Evolutionary conservation across 2,113 vertebrate species (phyloP), one percentile per base, ranked within the genome.

Genomic region (Loxodonta africana): DNA sequence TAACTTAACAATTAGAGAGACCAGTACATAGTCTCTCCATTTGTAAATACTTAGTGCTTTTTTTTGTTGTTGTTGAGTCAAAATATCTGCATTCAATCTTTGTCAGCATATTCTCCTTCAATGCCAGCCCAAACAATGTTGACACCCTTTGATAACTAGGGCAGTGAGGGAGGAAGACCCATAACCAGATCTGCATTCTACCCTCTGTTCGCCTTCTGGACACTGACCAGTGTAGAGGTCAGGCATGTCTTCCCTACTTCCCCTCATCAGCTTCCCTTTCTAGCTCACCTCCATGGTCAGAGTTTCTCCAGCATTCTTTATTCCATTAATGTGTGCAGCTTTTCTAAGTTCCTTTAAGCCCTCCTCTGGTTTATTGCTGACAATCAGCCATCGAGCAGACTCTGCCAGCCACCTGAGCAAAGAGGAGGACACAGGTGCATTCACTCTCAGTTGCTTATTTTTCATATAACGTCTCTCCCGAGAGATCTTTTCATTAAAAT

Each of bases 361-460:
- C 65, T 46, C 5, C 5, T 95, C 87, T 0, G 33, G 69, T 46
- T 85, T 95, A 37, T 97, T 95, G 57, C 57, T 33, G 69, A 87
- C 82, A 57, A 96, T 94, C 28, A 97, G 86, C 93, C 96, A 97
- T 51, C 95, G 81, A 80, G 95, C 86, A 62, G 96, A 97, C 26
- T 97, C 96, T 2, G 30, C 28, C n/a, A 95, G 20, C 92, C 94
- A 96, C 57, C 95, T 96, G 48, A 21, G 51, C 21, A 37, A 78
- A 95, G 67, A 77, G 33, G 46, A 60, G 10, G 5, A 71, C 46
- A 78, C 25, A 46, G 11, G 26, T 91, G 73, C 15, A n/a, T 8
- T 17, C 23, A 57, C 53, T 57, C 33, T 83, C 8, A 2, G 37
- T 81, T 46, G 6, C 21, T 77, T 77, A 0, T 41, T 80, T 30